These are phyloP conservation scores for Pharmacophagus antenor DNA, from an alignment of 2,888 invertebrate species.

Conservation along the genomic window DNA sequence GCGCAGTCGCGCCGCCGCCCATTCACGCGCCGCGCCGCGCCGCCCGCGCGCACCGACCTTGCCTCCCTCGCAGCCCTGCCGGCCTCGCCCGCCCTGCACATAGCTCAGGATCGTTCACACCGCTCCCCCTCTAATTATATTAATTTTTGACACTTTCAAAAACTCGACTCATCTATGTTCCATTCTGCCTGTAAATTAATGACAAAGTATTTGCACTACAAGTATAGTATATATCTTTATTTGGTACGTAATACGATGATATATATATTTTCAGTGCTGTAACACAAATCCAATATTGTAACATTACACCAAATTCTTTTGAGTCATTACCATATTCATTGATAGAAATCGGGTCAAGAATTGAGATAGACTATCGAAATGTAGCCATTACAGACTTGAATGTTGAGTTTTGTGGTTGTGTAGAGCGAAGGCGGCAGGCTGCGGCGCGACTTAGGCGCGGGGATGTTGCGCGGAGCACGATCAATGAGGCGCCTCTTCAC, in stretches of 20 bases:
- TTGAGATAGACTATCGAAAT: constrained; percentile 47
- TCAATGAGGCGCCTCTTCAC: constrained; percentile 70
- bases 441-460: constrained; percentile 48
- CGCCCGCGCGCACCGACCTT: constrained; percentile 44
- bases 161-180: constrained; percentile 16
- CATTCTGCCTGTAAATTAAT: background rate
- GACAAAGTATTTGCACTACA: background rate
- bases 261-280: background rate
- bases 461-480: constrained; percentile 69
- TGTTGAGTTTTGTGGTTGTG: constrained; percentile 55
- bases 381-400: constrained; percentile 53
- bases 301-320: constrained; percentile 28
- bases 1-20: constrained; percentile 54
- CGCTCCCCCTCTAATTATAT: constrained; percentile 39
- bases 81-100: constrained; percentile 29
- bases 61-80: constrained; percentile 43
- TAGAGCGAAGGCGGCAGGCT: constrained; percentile 56
- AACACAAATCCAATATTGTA: background rate
- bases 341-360: constrained; percentile 40
- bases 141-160: constrained; percentile 37
- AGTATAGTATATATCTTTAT: background rate
- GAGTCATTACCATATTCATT: constrained; percentile 25
- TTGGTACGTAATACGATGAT: too few relatives aligned
- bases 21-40: constrained; percentile 51
- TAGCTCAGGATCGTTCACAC: constrained; percentile 24